Evolutionary conservation across 2,113 vertebrate genomes (phyloP).

Genomic region (Turnix velox): DNA sequence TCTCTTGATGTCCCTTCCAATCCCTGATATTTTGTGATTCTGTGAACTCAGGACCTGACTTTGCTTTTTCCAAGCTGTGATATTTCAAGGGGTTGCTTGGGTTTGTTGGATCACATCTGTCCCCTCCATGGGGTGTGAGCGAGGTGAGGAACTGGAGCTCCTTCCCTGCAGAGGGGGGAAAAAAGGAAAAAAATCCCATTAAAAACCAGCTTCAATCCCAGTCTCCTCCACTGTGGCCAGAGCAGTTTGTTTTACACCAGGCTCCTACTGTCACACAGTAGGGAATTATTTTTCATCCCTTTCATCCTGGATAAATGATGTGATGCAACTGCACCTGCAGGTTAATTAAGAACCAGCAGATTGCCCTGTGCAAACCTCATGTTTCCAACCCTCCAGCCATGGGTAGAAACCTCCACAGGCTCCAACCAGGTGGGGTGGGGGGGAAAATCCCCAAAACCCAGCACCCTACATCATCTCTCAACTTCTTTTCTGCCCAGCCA

Average conservation of each 20-base stretch:
- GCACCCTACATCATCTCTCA: not conserved
- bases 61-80: not conserved
- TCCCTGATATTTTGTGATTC: too few species aligned
- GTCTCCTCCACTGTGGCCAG: not conserved
- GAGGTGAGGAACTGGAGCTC: not conserved
- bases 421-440: not conserved
- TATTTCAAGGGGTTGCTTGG: not conserved
- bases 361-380: not conserved
- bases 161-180: not conserved
- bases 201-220: not conserved
- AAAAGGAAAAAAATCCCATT: not conserved
- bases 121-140: accelerated
- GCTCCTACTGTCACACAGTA: not conserved
- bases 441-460: not conserved
- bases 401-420: not conserved
- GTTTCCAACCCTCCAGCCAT: not conserved
- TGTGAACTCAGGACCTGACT: not conserved
- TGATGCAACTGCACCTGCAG: not conserved
- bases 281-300: not conserved
- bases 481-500: not conserved
- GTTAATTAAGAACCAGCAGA: not conserved
- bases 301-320: not conserved
- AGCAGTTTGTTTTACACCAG: not conserved
- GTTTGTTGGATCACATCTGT: too few species aligned
- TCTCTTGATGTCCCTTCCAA: too few species aligned